Conservation (phyloP, 2,888 invertebrate species). For the Sturmia bella region DNA sequence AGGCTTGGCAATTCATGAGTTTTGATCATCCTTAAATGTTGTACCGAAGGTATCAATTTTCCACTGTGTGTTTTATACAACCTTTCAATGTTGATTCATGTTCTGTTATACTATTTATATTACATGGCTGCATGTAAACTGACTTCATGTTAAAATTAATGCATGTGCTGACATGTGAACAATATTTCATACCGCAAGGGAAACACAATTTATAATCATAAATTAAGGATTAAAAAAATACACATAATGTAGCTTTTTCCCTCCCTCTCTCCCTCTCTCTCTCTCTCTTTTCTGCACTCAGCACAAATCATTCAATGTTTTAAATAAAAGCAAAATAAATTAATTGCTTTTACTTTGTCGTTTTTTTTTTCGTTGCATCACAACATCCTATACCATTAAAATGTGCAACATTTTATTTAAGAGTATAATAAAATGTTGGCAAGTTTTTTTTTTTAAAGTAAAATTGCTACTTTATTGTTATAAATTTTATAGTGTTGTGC, state of each 20-base stretch:
- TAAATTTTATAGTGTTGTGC: too few species aligned
- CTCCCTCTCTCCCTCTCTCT: not conserved
- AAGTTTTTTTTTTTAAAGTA: slow-evolving; percentile 24
- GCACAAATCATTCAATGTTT: slow-evolving; percentile 34
- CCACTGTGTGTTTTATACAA: not conserved
- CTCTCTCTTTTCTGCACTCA: not conserved
- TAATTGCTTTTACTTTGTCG: slow-evolving; percentile 12
- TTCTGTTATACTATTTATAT: not conserved
- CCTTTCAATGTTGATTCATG: too few species aligned
- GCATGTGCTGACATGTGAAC: slow-evolving; percentile 25
- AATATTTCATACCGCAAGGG: slow-evolving; percentile 14
- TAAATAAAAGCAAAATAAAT: slow-evolving; percentile 18
- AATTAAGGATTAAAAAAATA: slow-evolving; percentile 19
- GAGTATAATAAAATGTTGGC: not conserved
- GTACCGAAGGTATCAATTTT: too few species aligned
- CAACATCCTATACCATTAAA: not conserved
- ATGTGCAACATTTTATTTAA: not conserved
- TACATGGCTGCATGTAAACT: too few species aligned
- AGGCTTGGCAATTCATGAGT: too few species aligned
- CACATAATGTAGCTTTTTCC: not conserved
- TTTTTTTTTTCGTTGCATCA: not conserved
- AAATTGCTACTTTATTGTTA: slow-evolving; percentile 17
- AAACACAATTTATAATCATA: slow-evolving; percentile 29
- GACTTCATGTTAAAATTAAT: slow-evolving; percentile 33
- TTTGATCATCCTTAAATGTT: too few species aligned